A percentile compares a stretch with the other conserved stretches of the same genome.
phyloP scores from a whole-genome alignment of 2,888 invertebrate species.

The Ochropacha duplaris region DNA sequence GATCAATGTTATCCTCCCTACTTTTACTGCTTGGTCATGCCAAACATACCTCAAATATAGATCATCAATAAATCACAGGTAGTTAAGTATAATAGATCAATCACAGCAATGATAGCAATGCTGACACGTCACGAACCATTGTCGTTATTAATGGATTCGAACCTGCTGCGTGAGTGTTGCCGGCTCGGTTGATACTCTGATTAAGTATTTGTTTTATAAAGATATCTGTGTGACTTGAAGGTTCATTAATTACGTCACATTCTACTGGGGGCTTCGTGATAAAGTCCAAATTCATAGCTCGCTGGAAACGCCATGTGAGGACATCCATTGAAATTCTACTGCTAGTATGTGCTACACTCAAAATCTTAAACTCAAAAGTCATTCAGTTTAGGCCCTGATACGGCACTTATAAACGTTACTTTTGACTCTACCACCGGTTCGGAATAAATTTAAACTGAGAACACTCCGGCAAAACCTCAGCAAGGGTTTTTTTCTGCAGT shows the following conservation, averaged over 20 bases:
- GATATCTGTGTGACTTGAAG: neutral
- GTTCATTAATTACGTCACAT: neutral
- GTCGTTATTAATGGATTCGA: constrained; percentile 5
- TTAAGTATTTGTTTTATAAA: neutral
- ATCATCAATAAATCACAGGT: constrained; percentile 12
- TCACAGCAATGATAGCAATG: constrained; percentile 4
- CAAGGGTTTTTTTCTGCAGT: too few relatives aligned
- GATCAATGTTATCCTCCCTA: neutral
- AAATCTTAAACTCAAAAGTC: too few relatives aligned
- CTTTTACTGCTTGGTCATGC: neutral
- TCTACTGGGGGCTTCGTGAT: too few relatives aligned
- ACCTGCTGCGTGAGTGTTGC: neutral
- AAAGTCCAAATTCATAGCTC: too few relatives aligned
- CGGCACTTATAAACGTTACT: too few relatives aligned
- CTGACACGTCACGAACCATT: constrained; percentile 7
- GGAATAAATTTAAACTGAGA: too few relatives aligned
- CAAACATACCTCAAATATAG: neutral
- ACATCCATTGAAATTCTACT: too few relatives aligned
- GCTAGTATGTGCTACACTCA: too few relatives aligned
- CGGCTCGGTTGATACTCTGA: neutral
- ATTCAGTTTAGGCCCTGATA: too few relatives aligned
- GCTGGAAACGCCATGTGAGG: too few relatives aligned
- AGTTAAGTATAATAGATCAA: constrained; percentile 10
- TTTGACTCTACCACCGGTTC: too few relatives aligned
- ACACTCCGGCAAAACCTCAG: too few relatives aligned